A percentile compares a stretch with the other conserved stretches of the same genome.
These are phyloP conservation scores for Nibea coibor DNA, from an alignment of 2,113 vertebrate genomes.

Conservation along the genomic window DNA sequence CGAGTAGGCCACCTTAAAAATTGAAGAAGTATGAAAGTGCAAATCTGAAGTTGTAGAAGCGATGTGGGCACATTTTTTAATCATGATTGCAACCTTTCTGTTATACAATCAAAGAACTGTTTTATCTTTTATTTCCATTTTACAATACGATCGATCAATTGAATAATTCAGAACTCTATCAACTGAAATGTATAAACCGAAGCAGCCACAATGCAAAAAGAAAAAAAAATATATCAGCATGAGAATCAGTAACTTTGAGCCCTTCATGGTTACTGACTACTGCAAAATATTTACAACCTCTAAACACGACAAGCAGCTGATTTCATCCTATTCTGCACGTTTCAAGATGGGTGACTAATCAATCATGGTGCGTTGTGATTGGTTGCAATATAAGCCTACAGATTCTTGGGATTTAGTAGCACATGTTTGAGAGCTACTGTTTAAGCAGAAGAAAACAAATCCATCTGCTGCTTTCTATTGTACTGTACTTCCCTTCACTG, in stretches of 20 bases:
- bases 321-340: slow-evolving; percentile 15
- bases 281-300: slow-evolving; percentile 4
- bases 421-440: slow-evolving; percentile 42
- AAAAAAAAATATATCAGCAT: background rate
- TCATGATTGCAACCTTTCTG: background rate
- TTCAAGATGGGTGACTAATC: slow-evolving; percentile 40
- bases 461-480: slow-evolving; percentile 25
- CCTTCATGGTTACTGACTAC: background rate
- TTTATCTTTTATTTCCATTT: background rate
- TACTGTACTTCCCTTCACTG: background rate
- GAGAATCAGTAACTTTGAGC: background rate
- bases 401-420: slow-evolving; percentile 35
- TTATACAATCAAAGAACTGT: background rate
- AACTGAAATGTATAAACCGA: background rate
- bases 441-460: slow-evolving; percentile 39
- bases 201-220: background rate
- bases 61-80: background rate
- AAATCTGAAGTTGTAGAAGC: background rate
- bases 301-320: slow-evolving; percentile 1
- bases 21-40: background rate
- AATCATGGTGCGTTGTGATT: slow-evolving; percentile 14
- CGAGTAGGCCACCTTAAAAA: background rate
- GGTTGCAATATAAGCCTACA: slow-evolving; percentile 29
- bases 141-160: background rate
- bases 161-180: background rate